Percentiles rank a stretch among this genome's conserved stretches.
Evolutionary conservation across 2,888 invertebrate genomes (phyloP).

Genomic region (Perizoma affinitatum): DNA sequence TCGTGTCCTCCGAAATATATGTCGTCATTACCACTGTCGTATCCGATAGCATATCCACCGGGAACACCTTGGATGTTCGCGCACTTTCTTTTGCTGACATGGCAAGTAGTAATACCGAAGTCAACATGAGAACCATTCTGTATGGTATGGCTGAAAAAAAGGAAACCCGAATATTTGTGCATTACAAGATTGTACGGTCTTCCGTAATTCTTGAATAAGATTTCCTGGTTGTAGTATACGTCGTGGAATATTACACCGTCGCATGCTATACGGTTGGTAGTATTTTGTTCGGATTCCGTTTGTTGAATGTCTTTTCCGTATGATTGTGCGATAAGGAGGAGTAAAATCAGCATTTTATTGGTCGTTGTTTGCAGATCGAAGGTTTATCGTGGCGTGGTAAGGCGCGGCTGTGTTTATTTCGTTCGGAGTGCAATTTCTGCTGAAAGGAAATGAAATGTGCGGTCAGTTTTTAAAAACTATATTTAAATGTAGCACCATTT

Average conservation of each 20-base stretch:
- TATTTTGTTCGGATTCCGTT: conserved; percentile 15
- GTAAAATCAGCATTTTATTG: conserved; percentile 38
- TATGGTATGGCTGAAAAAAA: conserved; percentile 72
- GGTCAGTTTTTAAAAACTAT: not conserved
- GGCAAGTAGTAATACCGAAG: conserved; percentile 62
- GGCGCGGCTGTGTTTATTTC: conserved; percentile 17
- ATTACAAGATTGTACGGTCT: conserved; percentile 66
- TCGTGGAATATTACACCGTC: conserved; percentile 65
- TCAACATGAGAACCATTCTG: conserved; percentile 57
- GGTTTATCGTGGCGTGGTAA: conserved; percentile 30
- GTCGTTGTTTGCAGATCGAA: conserved; percentile 31
- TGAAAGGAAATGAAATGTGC: conserved; percentile 11
- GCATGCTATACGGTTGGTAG: conserved; percentile 46
- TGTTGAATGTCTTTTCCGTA: conserved; percentile 9
- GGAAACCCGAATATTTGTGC: conserved; percentile 63
- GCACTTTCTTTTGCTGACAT: conserved; percentile 54
- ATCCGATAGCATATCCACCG: conserved; percentile 70
- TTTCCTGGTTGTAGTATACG: conserved; percentile 61
- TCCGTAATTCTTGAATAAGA: conserved; percentile 54
- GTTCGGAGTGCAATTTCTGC: conserved; percentile 13
- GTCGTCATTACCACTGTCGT: conserved; percentile 70
- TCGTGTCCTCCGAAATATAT: conserved; percentile 73
- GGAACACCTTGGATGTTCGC: conserved; percentile 53
- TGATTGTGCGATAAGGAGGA: conserved; percentile 31
- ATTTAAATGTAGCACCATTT: too few relatives aligned